phyloP scores from a whole-genome alignment of 2,888 invertebrate species.

The Amphipyra tragopoginis region DNA sequence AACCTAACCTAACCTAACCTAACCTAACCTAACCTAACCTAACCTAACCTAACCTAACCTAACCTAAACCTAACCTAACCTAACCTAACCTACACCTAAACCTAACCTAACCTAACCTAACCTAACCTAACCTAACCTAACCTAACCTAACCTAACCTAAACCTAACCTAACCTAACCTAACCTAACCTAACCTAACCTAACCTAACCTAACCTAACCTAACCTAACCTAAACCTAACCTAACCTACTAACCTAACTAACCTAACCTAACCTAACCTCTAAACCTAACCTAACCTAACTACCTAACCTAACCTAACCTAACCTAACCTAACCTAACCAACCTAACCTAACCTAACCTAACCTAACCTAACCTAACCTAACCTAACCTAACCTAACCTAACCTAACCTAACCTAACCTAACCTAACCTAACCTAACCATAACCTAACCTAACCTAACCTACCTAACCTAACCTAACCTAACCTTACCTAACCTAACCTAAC shows the following conservation, averaged over 20 bases:
- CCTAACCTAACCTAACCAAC: too few relatives aligned
- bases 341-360: too few relatives aligned
- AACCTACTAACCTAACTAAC: too few relatives aligned
- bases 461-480: neutral
- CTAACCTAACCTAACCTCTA: conserved; percentile 54
- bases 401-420: conserved; percentile 21
- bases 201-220: conserved; percentile 44
- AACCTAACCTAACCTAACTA: conserved; percentile 56
- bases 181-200: conserved; percentile 49
- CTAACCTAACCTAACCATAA: conserved; percentile 1
- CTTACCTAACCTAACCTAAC: neutral
- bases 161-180: conserved; percentile 46
- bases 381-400: too few relatives aligned
- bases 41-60: too few relatives aligned
- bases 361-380: too few relatives aligned
- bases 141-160: too few relatives aligned
- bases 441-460: too few relatives aligned
- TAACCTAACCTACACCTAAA: too few relatives aligned
- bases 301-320: too few relatives aligned
- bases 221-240: too few relatives aligned
- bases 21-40: conserved; percentile 50
- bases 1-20: conserved; percentile 51
- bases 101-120: conserved; percentile 50
- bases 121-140: conserved; percentile 53
- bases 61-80: too few relatives aligned